These are phyloP conservation scores for Atractosteus spatula DNA, from an alignment of 2,113 vertebrate species.

Conservation along the genomic window DNA sequence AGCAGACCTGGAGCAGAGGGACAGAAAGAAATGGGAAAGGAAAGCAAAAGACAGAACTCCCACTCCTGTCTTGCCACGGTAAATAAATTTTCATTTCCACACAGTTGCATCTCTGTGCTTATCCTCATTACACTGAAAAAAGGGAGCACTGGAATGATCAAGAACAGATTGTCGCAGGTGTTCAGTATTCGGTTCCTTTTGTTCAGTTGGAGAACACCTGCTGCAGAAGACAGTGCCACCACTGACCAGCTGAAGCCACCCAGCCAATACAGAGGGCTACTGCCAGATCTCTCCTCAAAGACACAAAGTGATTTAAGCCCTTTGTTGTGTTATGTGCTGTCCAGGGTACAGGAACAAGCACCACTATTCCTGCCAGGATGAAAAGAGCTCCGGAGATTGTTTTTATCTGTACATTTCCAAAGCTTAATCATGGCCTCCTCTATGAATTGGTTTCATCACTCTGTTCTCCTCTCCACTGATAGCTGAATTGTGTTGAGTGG, in stretches of 20 bases:
- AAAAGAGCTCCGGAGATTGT: slow-evolving; percentile 65
- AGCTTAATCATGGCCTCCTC: slow-evolving; percentile 66
- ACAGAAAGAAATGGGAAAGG: too few relatives aligned
- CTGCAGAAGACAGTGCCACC: slow-evolving; percentile 67
- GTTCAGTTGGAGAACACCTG: slow-evolving; percentile 36
- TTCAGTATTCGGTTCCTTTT: slow-evolving; percentile 17
- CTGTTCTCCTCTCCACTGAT: too few relatives aligned
- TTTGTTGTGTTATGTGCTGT: slow-evolving; percentile 70
- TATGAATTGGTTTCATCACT: too few relatives aligned
- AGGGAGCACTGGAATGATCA: too few relatives aligned
- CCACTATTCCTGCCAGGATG: slow-evolving; percentile 61
- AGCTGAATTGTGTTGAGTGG: too few relatives aligned
- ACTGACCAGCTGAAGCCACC: slow-evolving; percentile 59
- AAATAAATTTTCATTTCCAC: too few relatives aligned
- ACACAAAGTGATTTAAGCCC: slow-evolving; percentile 67
- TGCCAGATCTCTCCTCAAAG: slow-evolving; percentile 73
- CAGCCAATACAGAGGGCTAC: slow-evolving; percentile 82
- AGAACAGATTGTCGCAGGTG: background rate
- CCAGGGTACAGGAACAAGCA: slow-evolving; percentile 79
- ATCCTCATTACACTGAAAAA: too few relatives aligned
- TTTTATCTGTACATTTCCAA: slow-evolving; percentile 51
- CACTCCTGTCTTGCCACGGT: too few relatives aligned
- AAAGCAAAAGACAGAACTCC: too few relatives aligned
- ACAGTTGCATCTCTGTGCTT: too few relatives aligned
- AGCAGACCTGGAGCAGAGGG: too few relatives aligned